Percentiles rank a stretch among this genome's conserved stretches.
phyloP scores from a whole-genome alignment of 2,888 invertebrate genomes.

The Marasmarcha lunaedactyla region DNA sequence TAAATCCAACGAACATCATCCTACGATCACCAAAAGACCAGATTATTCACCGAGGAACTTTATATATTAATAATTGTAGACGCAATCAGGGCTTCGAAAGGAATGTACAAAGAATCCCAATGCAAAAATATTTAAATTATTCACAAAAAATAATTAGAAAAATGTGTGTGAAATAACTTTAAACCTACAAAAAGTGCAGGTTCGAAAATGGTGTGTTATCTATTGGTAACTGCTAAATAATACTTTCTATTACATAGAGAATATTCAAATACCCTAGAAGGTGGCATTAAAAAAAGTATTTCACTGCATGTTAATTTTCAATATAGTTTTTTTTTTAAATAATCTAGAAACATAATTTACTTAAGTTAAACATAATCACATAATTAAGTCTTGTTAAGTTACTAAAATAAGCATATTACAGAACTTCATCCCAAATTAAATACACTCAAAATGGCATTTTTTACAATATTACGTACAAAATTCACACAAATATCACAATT shows the following conservation, averaged over 20 bases:
- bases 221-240: constrained; percentile 1
- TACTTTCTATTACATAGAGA: background rate
- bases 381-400: background rate
- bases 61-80: background rate
- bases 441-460: background rate
- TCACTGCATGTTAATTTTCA: no score
- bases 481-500: background rate
- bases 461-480: no score
- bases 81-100: background rate
- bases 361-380: background rate
- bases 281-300: no score
- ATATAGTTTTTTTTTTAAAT: no score
- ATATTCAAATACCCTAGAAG: no score
- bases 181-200: no score
- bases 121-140: background rate
- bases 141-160: background rate
- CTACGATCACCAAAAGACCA: background rate
- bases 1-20: no score
- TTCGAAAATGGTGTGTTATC: background rate
- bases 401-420: background rate
- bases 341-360: background rate
- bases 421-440: no score
- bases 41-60: background rate
- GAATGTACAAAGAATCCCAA: background rate
- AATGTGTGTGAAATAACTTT: no score